A percentile compares a stretch with the other conserved stretches of the same genome.
Evolutionary conservation across 2,113 vertebrate genomes (phyloP).

Genomic region (Oreochromis tanganicae): DNA sequence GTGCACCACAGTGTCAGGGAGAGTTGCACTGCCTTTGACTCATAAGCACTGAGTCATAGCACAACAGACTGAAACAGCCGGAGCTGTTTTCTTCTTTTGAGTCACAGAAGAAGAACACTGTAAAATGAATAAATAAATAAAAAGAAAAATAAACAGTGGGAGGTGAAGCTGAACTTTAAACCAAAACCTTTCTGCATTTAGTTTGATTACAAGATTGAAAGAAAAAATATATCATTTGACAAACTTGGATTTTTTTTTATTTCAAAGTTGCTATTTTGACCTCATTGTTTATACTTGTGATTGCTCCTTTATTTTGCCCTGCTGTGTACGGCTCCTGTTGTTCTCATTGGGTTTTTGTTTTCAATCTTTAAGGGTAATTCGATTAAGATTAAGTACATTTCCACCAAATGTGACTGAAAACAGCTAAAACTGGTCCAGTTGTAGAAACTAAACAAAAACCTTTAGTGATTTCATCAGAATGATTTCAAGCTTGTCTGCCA

Average conservation of each 20-base stretch:
- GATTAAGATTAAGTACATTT: no score
- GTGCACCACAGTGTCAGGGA: background rate
- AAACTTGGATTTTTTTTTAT: background rate
- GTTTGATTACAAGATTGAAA: background rate
- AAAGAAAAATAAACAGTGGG: background rate
- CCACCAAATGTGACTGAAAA: no score
- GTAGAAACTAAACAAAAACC: no score
- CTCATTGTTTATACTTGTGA: no score
- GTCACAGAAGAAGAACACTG: background rate
- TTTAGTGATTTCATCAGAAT: no score
- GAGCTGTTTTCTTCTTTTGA: background rate
- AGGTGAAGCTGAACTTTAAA: background rate
- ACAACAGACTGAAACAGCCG: accelerated
- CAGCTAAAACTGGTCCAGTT: no score
- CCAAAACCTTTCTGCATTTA: background rate
- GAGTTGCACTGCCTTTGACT: background rate
- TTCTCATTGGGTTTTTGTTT: no score
- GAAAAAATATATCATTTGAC: background rate
- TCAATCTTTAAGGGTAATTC: no score
- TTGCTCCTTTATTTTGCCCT: no score
- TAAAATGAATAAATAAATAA: background rate
- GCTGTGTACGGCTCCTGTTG: no score
- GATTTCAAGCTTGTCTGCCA: no score
- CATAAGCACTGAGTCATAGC: background rate
- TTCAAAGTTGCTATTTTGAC: no score